Evolutionary conservation across 2,888 invertebrate species (phyloP), one percentile per base, ranked within the genome.

Genomic region (Pelosia muscerda): DNA sequence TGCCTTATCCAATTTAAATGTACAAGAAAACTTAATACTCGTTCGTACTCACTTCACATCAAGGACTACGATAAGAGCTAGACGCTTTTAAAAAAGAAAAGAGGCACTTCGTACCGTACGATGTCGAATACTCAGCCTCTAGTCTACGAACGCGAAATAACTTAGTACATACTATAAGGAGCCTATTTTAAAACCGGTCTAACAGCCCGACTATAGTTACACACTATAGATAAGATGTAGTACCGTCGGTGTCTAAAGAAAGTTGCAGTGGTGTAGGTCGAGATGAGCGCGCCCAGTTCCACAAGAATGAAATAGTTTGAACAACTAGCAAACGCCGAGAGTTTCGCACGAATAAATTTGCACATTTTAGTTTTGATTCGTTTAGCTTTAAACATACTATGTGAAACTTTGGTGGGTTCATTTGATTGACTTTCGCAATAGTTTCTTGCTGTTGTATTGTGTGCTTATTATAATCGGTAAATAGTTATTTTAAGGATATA

Each of bases 231-330:
- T 66, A 76, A 72, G 26, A 76, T 75, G 69, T 69, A 56, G 69
- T 73, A 56, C 34, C 69, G 75, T 71, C 70, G 76, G 85, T 81
- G 87, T 86, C 85, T 88, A 90, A 91, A 91, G 91, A 92, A 91
- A 92, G 91, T 89, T 86, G 81, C 85, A 88, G 90, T 92, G 88
- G 88, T 84, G 87, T 92, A 92, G 91, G 92, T 92, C 92, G 89
- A 90, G 87, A 85, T 76, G 78, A 83, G 83, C 78, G 79, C 71
- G 69, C 75, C 77, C 74, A 70, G 69, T 81, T 83, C 79, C 74
- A 79, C 80, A 79, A 81, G 73, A 81, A 80, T 81, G 73, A 77
- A 81, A 81, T 78, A 82, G 81, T 82, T 77, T 63, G 62, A 70
- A 75, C 72, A 76, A 74, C 72, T 71, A 66, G 72, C 59, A 67